phyloP scores from a whole-genome alignment of 1,140 invertebrate genomes.

The Amphibalanus amphitrite region DNA sequence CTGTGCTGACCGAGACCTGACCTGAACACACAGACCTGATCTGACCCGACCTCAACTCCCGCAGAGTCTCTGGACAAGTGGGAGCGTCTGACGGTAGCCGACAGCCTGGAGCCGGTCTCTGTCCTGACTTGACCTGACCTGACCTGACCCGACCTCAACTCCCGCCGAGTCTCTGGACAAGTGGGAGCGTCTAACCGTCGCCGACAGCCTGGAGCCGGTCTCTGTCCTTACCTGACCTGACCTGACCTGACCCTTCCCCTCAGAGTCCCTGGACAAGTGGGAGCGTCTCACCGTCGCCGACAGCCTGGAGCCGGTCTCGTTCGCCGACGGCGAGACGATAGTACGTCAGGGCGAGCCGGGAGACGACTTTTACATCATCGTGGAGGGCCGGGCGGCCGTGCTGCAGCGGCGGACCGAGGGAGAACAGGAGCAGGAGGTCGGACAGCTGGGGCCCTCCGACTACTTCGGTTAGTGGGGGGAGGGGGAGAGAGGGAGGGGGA shows the following conservation, averaged over 20 bases:
- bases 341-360: conserved; percentile 94
- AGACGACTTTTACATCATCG: conserved; percentile 99
- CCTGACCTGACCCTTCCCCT: no score
- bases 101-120: conserved; percentile 92
- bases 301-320: conserved; percentile 87
- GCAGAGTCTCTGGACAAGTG: conserved; percentile 95
- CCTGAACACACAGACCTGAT: no score
- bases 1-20: conserved; percentile 32
- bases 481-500: no score
- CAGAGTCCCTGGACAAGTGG: conserved; percentile 97
- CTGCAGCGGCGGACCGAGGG: conserved; percentile 74
- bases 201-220: no score
- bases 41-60: no score
- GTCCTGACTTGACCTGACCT: no score
- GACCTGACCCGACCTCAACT: no score
- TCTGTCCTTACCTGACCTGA: no score
- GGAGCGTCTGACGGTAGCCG: conserved; percentile 94
- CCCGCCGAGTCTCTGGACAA: no score
- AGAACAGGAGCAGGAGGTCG: conserved; percentile 80
- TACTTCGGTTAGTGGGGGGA: conserved; percentile 60
- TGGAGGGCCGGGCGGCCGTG: conserved; percentile 88
- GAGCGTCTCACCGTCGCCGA: conserved; percentile 95
- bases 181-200: no score
- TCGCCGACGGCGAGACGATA: conserved; percentile 87
- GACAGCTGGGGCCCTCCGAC: conserved; percentile 84